These are phyloP conservation scores for Sceliomorpha sp. DNA, from an alignment of 2,888 invertebrate species.

Conservation along the genomic window DNA sequence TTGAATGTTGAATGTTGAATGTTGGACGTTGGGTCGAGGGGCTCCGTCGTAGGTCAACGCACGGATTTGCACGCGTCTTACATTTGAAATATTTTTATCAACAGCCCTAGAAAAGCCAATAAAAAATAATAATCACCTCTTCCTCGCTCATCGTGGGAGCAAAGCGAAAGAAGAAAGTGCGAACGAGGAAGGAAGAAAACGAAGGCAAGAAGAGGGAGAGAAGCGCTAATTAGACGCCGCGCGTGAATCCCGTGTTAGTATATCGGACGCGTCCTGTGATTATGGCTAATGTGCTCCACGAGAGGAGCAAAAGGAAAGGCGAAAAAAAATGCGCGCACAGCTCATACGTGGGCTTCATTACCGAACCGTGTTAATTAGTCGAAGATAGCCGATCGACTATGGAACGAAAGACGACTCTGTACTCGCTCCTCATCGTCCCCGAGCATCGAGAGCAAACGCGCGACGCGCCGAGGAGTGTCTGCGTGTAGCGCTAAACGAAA, in stretches of 20 bases:
- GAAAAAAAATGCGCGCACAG: slow-evolving; percentile 54
- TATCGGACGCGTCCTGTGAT: slow-evolving; percentile 66
- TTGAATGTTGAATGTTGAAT: slow-evolving; percentile 73
- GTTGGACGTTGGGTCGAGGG: slow-evolving; percentile 71
- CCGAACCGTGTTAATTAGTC: slow-evolving; percentile 77
- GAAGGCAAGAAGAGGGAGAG: slow-evolving; percentile 47
- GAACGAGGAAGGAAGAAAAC: slow-evolving; percentile 24
- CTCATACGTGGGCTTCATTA: slow-evolving; percentile 74
- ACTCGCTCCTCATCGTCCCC: slow-evolving; percentile 32
- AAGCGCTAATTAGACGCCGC: slow-evolving; percentile 74
- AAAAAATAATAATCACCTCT: too few relatives aligned
- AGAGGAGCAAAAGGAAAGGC: slow-evolving; percentile 39
- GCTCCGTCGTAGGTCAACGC: slow-evolving; percentile 40
- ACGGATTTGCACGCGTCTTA: slow-evolving; percentile 3
- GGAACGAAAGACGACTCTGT: slow-evolving; percentile 23
- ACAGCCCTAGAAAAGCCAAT: slow-evolving; percentile 33
- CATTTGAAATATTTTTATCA: slow-evolving; percentile 44
- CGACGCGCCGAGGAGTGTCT: too few relatives aligned
- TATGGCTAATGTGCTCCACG: slow-evolving; percentile 56
- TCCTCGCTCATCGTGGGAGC: too few relatives aligned
- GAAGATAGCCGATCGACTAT: slow-evolving; percentile 73
- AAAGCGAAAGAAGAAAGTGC: too few relatives aligned
- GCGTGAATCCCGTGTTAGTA: slow-evolving; percentile 68
- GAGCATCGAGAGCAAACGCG: too few relatives aligned
- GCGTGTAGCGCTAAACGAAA: too few relatives aligned